Conservation (phyloP, 2,888 invertebrate genomes). For the Dryobota labecula region DNA sequence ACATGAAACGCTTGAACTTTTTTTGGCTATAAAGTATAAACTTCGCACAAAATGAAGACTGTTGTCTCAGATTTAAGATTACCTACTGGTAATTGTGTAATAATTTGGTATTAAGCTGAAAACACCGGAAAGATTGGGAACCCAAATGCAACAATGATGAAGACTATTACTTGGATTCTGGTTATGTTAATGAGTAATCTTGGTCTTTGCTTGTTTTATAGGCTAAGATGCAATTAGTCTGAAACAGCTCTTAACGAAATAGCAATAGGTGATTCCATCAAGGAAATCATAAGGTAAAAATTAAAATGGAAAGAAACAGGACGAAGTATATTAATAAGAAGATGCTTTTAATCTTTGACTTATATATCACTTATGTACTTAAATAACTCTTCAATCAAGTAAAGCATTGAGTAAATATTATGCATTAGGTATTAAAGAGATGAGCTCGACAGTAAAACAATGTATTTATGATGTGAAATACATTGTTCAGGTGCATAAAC, state of each 20-base stretch:
- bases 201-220: background rate
- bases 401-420: background rate
- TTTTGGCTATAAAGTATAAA: constrained; percentile 30
- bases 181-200: background rate
- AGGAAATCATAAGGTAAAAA: background rate
- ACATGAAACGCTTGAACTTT: constrained; percentile 32
- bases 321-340: background rate
- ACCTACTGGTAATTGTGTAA: constrained; percentile 22
- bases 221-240: background rate
- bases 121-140: background rate
- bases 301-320: background rate
- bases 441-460: background rate
- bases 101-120: background rate
- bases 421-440: background rate
- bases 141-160: background rate
- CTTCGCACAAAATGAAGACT: constrained; percentile 17
- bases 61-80: constrained; percentile 16
- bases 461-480: constrained; percentile 2
- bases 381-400: background rate
- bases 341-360: background rate
- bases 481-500: constrained; percentile 9
- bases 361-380: background rate
- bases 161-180: background rate
- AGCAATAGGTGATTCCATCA: background rate
- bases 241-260: background rate